phyloP scores from a whole-genome alignment of 92 coral and sea anemone species.

The Palythoa heliodiscus region DNA sequence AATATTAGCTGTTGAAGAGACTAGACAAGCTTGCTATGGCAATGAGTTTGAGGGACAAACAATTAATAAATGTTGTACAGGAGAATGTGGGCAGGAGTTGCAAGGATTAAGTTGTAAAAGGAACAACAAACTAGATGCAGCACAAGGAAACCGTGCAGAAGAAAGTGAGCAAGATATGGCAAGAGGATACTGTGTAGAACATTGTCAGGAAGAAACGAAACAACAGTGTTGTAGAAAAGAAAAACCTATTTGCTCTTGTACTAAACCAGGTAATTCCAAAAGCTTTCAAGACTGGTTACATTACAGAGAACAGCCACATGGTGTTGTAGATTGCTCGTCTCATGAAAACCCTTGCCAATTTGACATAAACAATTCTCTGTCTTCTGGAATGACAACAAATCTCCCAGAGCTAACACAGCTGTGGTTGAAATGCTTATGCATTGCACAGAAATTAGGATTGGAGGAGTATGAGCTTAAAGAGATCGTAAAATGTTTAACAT shows the following conservation, averaged over 20 bases:
- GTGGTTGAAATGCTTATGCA: conserved; percentile 4
- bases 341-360: neutral
- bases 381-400: neutral
- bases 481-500: conserved; percentile 10
- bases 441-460: conserved; percentile 23
- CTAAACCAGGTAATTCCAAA: neutral
- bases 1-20: neutral
- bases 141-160: neutral
- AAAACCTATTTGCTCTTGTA: neutral
- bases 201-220: neutral
- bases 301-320: neutral
- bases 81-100: neutral
- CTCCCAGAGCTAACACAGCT: conserved; percentile 14
- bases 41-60: neutral
- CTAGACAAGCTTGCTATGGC: neutral
- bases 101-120: neutral
- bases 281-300: neutral
- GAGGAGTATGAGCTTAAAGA: neutral
- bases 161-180: neutral
- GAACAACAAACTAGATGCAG: too few species aligned
- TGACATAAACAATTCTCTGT: too few species aligned
- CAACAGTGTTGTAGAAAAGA: neutral
- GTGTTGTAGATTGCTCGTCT: neutral
- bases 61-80: neutral
- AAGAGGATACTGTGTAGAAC: neutral